Conservation (phyloP, 2,888 invertebrate species). For the Andrena bucephala region DNA sequence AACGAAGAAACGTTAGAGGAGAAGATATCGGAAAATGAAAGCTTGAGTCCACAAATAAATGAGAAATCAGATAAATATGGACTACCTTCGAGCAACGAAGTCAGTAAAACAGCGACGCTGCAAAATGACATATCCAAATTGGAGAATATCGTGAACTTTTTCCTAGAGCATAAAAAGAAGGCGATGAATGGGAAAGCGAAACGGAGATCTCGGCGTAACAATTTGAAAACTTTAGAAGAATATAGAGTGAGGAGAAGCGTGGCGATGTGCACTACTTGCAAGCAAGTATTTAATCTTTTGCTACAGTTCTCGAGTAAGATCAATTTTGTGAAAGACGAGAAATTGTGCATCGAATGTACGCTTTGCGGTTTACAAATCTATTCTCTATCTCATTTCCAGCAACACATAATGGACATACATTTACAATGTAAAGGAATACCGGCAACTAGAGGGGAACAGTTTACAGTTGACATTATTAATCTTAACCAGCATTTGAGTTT, state of each 20-base stretch:
- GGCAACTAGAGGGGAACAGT: neutral
- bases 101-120: neutral
- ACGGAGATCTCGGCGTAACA: neutral
- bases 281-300: constrained; percentile 31
- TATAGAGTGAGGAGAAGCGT: neutral
- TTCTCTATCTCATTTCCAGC: constrained; percentile 36
- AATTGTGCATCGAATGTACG: constrained; percentile 35
- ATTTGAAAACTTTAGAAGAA: neutral
- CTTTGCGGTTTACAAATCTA: constrained; percentile 40
- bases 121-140: neutral
- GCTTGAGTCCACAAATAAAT: neutral
- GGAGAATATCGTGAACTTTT: constrained; percentile 34
- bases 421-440: constrained; percentile 32
- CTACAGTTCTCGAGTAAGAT: constrained; percentile 38
- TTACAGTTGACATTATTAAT: constrained; percentile 20
- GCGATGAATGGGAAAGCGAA: rapidly evolving
- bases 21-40: neutral
- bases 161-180: neutral
- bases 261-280: constrained; percentile 44
- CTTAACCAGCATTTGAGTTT: neutral
- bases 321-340: constrained; percentile 21
- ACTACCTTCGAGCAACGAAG: neutral
- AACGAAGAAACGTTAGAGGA: neutral
- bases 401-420: constrained; percentile 44
- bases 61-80: neutral